These are phyloP conservation scores for Chloroceryle inda DNA, from an alignment of 2,797 vertebrate species.

Conservation along the genomic window DNA sequence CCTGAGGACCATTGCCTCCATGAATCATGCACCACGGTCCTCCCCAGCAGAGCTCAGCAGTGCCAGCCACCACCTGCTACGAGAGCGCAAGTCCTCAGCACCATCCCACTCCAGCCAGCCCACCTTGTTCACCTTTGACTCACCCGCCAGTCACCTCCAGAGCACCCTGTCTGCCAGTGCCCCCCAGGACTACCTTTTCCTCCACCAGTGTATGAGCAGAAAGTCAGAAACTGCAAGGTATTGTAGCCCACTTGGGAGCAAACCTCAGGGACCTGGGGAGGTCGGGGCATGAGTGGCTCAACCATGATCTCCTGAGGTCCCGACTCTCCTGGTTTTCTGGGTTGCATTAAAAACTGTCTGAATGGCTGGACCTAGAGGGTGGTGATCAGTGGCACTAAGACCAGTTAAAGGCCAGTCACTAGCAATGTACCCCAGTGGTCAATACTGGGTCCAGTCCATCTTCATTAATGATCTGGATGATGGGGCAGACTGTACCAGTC, in stretches of 20 bases:
- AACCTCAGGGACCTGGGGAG: not conserved
- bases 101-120: conserved; percentile 96
- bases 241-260: not conserved
- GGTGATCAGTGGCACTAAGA: not conserved
- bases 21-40: conserved; percentile 87
- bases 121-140: conserved; percentile 95
- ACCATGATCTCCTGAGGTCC: not conserved
- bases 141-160: conserved; percentile 85
- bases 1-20: conserved; percentile 80
- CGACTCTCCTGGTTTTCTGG: not conserved
- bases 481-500: not conserved
- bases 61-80: conserved; percentile 84
- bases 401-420: not conserved
- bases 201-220: conserved; percentile 98
- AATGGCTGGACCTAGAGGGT: not conserved
- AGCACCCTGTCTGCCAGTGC: conserved; percentile 92
- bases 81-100: conserved; percentile 89
- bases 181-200: conserved; percentile 98
- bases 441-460: not conserved
- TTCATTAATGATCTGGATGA: not conserved
- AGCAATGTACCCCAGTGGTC: not conserved
- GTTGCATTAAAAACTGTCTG: not conserved
- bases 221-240: conserved; percentile 94
- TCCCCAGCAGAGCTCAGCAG: conserved; percentile 88
- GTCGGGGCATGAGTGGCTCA: not conserved